Evolutionary conservation across 2,113 vertebrate species (phyloP).

Genomic region (Corydoras sp.): DNA sequence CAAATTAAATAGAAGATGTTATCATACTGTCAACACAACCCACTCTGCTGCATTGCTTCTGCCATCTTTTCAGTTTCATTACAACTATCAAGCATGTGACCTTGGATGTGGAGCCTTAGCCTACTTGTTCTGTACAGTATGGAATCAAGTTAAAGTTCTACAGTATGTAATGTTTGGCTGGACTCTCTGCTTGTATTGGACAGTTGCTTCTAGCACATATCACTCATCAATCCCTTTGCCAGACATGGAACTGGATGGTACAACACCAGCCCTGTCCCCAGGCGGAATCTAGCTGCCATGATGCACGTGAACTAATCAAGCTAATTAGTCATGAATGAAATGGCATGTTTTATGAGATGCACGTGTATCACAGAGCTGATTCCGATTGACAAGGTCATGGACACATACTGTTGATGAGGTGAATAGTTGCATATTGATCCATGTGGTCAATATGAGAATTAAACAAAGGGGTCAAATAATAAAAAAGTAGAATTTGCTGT

Average conservation of each 20-base stretch:
- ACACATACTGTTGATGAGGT: neutral
- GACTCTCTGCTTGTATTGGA: neutral
- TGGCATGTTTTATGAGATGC: neutral
- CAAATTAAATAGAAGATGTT: too few species aligned
- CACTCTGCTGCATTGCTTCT: too few species aligned
- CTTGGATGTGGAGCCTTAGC: too few species aligned
- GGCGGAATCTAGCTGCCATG: constrained; percentile 9
- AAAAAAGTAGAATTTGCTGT: neutral
- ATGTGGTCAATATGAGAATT: neutral
- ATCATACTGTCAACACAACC: too few species aligned
- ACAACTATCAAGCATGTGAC: too few species aligned
- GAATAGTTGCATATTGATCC: constrained; percentile 2
- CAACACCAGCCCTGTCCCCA: constrained; percentile 7
- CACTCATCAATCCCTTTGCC: constrained; percentile 14
- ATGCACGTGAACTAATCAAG: constrained; percentile 5
- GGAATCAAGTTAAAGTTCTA: too few species aligned
- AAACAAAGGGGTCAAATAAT: neutral
- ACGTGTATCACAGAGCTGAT: too few species aligned
- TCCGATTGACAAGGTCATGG: neutral
- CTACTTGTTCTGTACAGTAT: too few species aligned
- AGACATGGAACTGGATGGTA: constrained; percentile 2
- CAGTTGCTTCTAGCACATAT: constrained; percentile 22
- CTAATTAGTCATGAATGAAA: constrained; percentile 2
- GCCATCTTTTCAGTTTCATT: too few species aligned
- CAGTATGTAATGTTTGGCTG: neutral